These are phyloP conservation scores for Gobius niger DNA, from an alignment of 2,113 vertebrate genomes.

Conservation along the genomic window DNA sequence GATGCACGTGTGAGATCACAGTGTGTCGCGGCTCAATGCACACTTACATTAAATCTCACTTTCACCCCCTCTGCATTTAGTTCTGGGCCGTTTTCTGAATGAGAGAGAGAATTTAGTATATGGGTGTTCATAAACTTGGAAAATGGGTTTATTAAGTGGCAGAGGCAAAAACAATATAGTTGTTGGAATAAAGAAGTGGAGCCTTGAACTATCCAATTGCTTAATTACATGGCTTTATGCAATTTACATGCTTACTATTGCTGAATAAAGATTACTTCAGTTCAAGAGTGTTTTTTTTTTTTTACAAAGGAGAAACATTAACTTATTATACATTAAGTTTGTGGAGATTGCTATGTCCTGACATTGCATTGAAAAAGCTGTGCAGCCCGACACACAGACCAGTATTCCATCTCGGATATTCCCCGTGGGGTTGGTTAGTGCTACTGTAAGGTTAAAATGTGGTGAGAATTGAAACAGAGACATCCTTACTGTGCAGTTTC, in stretches of 20 bases:
- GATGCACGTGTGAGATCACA: not conserved
- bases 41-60: conserved; percentile 50
- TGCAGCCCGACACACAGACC: not conserved
- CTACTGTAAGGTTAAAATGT: not conserved
- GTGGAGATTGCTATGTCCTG: not conserved
- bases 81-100: conserved; percentile 33
- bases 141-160: not conserved
- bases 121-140: not conserved
- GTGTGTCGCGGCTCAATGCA: not conserved
- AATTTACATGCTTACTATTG: not conserved
- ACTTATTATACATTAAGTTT: not conserved
- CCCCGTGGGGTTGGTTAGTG: not conserved
- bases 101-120: conserved; percentile 15
- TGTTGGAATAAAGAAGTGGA: not conserved
- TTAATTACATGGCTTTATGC: not conserved
- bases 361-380: not conserved
- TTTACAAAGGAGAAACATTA: no score
- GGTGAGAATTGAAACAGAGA: conserved; percentile 10
- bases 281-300: no score
- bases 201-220: not conserved
- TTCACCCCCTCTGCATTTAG: conserved; percentile 17
- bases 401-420: not conserved
- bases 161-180: not conserved
- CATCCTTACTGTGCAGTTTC: conserved; percentile 55
- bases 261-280: not conserved